These are phyloP conservation scores for Trileptium ribeirensis DNA, from an alignment of 2,888 invertebrate genomes.

Conservation along the genomic window DNA sequence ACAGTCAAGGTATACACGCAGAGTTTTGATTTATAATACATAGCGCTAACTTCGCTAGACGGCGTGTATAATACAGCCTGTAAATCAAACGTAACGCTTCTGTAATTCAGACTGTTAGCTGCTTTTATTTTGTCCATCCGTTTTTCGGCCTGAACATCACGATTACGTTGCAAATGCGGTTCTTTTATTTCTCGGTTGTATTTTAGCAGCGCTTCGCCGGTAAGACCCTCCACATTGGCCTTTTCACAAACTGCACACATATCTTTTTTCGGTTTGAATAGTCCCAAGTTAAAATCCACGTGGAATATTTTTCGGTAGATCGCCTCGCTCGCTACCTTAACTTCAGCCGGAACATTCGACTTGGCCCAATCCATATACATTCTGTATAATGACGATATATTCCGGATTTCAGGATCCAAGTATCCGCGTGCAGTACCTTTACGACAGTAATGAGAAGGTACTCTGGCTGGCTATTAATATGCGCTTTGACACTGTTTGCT, in stretches of 20 bases:
- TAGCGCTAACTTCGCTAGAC: neutral
- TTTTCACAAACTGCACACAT: conserved; percentile 5
- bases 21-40: conserved; percentile 19
- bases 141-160: neutral
- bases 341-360: no score
- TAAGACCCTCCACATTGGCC: no score
- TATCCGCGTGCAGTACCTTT: no score
- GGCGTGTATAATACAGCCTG: conserved; percentile 12
- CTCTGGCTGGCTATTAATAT: no score
- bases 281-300: neutral
- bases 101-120: neutral
- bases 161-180: neutral
- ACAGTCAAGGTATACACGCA: conserved; percentile 11
- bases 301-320: neutral
- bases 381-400: no score
- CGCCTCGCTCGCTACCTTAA: no score
- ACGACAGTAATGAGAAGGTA: no score
- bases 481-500: no score
- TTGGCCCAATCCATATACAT: no score
- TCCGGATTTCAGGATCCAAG: no score
- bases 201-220: no score
- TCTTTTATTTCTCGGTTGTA: neutral
- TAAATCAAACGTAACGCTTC: conserved; percentile 11
- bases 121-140: neutral
- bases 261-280: conserved; percentile 6